Base-by-base conservation (phyloP, 1,140 invertebrate species). In the Bradynema listronoti region DNA sequence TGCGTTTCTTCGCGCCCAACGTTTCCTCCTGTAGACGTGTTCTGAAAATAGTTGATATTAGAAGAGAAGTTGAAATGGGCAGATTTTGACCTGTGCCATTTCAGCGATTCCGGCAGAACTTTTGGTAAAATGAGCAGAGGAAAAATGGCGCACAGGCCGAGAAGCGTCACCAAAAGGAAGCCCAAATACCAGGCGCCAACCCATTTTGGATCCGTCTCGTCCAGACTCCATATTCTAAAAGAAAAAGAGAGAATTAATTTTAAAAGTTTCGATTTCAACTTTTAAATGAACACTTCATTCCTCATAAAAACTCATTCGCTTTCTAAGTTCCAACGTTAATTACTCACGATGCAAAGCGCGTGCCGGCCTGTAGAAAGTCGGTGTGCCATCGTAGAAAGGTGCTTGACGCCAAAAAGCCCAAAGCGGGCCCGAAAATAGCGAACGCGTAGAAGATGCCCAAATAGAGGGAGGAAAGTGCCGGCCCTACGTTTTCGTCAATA, bases 181-280 rank as follows among this genome's bases (percentile, higher is more conserved):
- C 68, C 68, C 1, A 77, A 33, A 73, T 77, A 77, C 75, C 75
- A 78, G 1, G 74, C 74, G 7, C 74, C 74, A 45, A 77, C 74
- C 75, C 74, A 78, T 52, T 73, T 72, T 3, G 74, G 73, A 39
- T 77, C 74, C 0, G 75, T 66, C 42, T 78, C 76, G 47, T 72
- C 76, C 6, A 75, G 32, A 47, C 71, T 53, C 6, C 58, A 49
- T n/a, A 72, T 56, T 54, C 68, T 72, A 46, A 72, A 71, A 4
- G 32, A 46, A 1, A 46, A 46, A 46, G 32, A n/a, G n/a, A 46
- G 32, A 46, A 14, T 2, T 7, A 30, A n/a, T 56, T 56, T 1
- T 32, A 57, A 62, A 22, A 9, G 29, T n/a, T 9, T 63, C n/a
- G n/a, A n/a, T n/a, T n/a, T n/a, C n/a, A n/a, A n/a, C n/a, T n/a